Percentiles rank a stretch among this genome's conserved stretches.
Evolutionary conservation across 2,888 invertebrate species (phyloP).

Genomic region (Dusona sp.): DNA sequence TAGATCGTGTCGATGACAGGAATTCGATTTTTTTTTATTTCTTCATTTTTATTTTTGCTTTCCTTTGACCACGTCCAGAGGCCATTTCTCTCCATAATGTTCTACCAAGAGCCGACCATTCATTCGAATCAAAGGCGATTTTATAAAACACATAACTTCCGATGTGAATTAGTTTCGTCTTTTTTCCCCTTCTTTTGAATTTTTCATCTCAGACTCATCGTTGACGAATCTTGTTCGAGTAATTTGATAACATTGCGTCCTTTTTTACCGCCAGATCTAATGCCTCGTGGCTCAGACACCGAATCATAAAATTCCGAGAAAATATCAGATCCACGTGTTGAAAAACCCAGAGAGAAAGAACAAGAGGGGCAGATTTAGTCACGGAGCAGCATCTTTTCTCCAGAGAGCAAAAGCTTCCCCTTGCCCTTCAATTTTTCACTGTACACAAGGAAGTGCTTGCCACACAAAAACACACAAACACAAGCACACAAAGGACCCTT

Average conservation of each 20-base stretch:
- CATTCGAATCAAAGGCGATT: background rate
- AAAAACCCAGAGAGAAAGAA: conserved; percentile 4
- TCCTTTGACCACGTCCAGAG: conserved; percentile 42
- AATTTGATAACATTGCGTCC: conserved; percentile 62
- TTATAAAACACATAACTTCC: background rate
- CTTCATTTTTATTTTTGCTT: background rate
- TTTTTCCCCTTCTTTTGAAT: background rate
- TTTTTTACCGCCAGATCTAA: conserved; percentile 49
- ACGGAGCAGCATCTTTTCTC: conserved; percentile 27
- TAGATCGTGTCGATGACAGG: conserved; percentile 61
- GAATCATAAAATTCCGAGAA: conserved; percentile 55
- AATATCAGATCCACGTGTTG: conserved; percentile 44
- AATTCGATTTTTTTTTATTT: conserved; percentile 27
- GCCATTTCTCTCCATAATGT: conserved; percentile 17
- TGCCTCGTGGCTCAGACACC: conserved; percentile 11
- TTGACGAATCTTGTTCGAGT: conserved; percentile 45
- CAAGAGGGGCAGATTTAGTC: conserved; percentile 4
- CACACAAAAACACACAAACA: conserved; percentile 5
- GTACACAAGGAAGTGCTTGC: conserved; percentile 59
- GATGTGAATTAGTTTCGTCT: conserved; percentile 2
- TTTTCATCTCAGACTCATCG: conserved; percentile 5
- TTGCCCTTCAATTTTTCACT: conserved; percentile 7
- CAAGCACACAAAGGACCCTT: conserved; percentile 26
- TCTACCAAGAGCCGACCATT: conserved; percentile 20
- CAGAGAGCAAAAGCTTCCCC: background rate